A percentile compares a stretch with the other conserved stretches of the same genome.
Conservation (phyloP, 2,113 vertebrate species). For the Phoenicopterus ruber region DNA sequence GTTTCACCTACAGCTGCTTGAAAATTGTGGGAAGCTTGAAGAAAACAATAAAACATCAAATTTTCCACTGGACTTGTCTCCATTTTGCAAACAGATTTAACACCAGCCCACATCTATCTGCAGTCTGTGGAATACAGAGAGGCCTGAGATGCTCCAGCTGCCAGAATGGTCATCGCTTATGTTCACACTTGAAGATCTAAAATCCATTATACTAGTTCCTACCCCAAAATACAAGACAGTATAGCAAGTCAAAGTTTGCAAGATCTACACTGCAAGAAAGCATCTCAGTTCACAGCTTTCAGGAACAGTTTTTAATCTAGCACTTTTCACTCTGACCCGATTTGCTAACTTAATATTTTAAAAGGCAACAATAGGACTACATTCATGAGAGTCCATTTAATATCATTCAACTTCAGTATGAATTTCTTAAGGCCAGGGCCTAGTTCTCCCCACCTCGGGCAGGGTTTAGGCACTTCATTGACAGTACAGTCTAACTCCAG, state of each 20-base stretch:
- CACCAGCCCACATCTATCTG: background rate
- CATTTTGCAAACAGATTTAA: background rate
- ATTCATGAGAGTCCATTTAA: background rate
- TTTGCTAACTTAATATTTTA: background rate
- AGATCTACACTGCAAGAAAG: background rate
- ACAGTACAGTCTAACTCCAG: background rate
- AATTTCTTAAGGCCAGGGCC: background rate
- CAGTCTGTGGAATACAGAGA: background rate
- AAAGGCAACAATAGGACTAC: background rate
- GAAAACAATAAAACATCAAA: background rate
- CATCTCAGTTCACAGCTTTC: background rate
- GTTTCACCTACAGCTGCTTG: background rate
- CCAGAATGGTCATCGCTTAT: background rate
- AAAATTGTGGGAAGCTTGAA: background rate
- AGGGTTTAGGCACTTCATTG: background rate
- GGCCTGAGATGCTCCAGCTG: background rate
- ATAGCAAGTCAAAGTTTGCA: background rate
- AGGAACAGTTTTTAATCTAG: background rate
- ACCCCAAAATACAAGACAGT: background rate
- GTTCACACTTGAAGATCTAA: background rate
- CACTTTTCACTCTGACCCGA: background rate
- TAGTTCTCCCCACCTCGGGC: background rate
- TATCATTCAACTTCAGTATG: background rate
- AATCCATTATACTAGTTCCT: background rate
- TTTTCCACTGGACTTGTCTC: background rate